Conservation (phyloP, 2,113 vertebrate genomes). For the Neopipo cinnamomea region DNA sequence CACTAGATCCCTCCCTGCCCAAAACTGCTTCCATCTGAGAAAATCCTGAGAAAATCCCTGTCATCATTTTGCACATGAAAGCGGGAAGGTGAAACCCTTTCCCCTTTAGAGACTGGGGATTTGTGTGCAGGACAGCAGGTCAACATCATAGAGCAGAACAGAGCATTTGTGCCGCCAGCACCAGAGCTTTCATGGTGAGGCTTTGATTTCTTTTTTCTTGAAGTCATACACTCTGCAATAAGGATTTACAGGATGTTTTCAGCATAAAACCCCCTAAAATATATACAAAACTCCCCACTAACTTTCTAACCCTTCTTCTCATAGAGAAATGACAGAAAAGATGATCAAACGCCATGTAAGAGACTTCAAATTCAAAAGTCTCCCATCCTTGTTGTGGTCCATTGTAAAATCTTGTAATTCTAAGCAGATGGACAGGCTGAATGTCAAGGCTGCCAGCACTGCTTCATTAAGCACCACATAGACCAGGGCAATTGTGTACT, state of each 20-base stretch:
- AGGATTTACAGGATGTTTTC: not conserved
- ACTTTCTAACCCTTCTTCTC: not conserved
- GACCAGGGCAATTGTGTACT: not conserved
- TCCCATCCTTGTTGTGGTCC: not conserved
- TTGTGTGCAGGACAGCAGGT: not conserved
- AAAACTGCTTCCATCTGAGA: not conserved
- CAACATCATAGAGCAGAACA: slow-evolving; percentile 17
- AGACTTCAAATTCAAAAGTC: not conserved
- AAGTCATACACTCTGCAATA: not conserved
- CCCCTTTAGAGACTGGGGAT: not conserved
- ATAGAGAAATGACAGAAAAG: not conserved
- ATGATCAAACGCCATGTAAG: not conserved
- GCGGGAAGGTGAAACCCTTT: not conserved
- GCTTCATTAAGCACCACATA: not conserved
- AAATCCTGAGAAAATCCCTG: slow-evolving; percentile 4
- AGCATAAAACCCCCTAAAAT: not conserved
- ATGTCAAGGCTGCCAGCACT: not conserved
- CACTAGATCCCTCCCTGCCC: not conserved
- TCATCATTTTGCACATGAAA: not conserved
- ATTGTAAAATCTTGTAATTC: not conserved
- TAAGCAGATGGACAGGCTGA: not conserved
- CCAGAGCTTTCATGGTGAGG: not conserved
- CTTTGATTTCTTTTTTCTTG: slow-evolving; percentile 10
- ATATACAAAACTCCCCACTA: not conserved
- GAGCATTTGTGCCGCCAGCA: not conserved